These are phyloP conservation scores for Oryzias dopingdopingensis DNA, from an alignment of 2,797 vertebrate genomes.

Conservation along the genomic window DNA sequence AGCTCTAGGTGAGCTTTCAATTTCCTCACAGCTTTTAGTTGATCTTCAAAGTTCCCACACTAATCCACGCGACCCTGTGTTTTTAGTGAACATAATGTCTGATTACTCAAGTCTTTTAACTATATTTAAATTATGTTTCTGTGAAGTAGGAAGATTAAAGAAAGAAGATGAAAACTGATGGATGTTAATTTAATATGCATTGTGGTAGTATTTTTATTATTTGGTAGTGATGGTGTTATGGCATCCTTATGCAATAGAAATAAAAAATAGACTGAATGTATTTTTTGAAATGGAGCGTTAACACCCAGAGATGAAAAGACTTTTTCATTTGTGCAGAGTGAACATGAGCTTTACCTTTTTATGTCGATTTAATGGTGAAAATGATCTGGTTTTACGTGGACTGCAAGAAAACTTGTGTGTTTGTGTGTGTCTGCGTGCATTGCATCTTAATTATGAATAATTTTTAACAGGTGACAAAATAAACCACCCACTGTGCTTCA, in stretches of 20 bases:
- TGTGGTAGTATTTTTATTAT: slow-evolving; percentile 60
- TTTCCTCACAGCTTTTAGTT: slow-evolving; percentile 10
- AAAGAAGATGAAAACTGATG: slow-evolving; percentile 57
- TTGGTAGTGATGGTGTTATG: slow-evolving; percentile 63
- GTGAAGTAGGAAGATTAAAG: slow-evolving; percentile 32
- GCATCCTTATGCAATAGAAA: slow-evolving; percentile 61
- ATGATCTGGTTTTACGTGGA: slow-evolving; percentile 4
- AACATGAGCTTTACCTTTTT: not conserved
- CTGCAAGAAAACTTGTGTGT: slow-evolving; percentile 9
- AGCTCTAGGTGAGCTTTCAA: slow-evolving; percentile 41
- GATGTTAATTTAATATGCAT: slow-evolving; percentile 70
- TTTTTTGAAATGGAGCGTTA: slow-evolving; percentile 52
- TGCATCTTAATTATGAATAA: slow-evolving; percentile 47
- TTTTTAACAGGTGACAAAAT: slow-evolving; percentile 27
- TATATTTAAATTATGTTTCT: slow-evolving; percentile 65
- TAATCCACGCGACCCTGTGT: slow-evolving; percentile 55
- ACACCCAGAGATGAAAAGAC: slow-evolving; percentile 43
- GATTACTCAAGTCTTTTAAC: slow-evolving; percentile 54
- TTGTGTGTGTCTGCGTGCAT: slow-evolving; percentile 2
- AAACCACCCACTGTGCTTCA: slow-evolving; percentile 32
- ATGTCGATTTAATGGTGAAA: slow-evolving; percentile 20
- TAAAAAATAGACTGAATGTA: slow-evolving; percentile 62
- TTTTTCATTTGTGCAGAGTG: slow-evolving; percentile 21
- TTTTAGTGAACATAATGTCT: slow-evolving; percentile 43
- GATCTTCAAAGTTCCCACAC: slow-evolving; percentile 49